phyloP scores from a whole-genome alignment of 2,113 vertebrate genomes.

The Sylvilagus bachmani region DNA sequence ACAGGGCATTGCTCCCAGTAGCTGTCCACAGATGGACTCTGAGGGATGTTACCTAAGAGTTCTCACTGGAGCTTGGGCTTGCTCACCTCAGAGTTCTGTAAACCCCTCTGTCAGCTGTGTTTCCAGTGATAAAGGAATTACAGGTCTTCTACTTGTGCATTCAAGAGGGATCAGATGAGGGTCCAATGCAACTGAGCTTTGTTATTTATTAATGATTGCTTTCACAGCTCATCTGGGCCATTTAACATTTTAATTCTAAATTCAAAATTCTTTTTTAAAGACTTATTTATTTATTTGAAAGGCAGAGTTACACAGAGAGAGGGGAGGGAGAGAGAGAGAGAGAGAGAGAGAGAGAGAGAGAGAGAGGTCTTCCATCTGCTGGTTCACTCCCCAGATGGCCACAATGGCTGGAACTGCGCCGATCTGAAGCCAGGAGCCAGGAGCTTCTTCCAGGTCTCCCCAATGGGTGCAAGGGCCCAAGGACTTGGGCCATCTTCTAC shows the following conservation, averaged over 20 bases:
- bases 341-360: no score
- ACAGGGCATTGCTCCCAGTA: background rate
- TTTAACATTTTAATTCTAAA: constrained; percentile 7
- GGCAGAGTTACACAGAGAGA: no score
- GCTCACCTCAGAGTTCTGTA: background rate
- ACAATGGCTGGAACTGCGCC: no score
- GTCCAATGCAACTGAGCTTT: background rate
- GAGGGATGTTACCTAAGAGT: background rate
- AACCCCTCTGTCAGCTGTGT: background rate
- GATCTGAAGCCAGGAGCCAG: no score
- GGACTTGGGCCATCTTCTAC: no score
- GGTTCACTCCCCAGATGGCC: no score
- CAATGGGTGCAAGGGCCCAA: no score
- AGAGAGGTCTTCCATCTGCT: no score
- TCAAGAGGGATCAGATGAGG: background rate
- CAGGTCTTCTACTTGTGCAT: background rate
- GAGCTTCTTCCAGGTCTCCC: no score
- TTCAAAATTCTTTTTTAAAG: no score
- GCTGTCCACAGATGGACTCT: background rate
- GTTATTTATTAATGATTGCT: constrained; percentile 21
- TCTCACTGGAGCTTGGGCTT: rapidly evolving
- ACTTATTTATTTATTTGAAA: no score
- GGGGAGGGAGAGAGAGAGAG: no score
- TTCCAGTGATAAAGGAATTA: background rate
- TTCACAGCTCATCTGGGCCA: background rate